Evolutionary conservation across 2,113 vertebrate genomes (phyloP).

Genomic region (Elaphurus davidianus): DNA sequence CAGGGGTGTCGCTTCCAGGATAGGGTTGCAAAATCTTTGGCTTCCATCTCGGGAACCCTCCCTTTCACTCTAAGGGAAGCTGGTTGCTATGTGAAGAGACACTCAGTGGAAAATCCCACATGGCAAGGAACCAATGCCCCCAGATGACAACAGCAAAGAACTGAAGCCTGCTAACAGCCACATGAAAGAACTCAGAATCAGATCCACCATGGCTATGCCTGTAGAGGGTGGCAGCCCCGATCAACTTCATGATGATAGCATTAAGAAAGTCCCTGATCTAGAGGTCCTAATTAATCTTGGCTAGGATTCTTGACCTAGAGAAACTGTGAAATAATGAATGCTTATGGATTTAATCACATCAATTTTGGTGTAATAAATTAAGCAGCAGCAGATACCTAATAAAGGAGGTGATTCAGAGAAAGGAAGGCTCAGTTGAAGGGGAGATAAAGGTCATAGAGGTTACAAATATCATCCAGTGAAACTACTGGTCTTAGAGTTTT

Average conservation of each 20-base stretch:
- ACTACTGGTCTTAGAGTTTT: not conserved
- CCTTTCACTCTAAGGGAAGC: not conserved
- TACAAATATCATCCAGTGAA: not conserved
- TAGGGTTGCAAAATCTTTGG: not conserved
- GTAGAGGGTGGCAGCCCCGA: not conserved
- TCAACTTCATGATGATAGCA: not conserved
- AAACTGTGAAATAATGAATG: not conserved
- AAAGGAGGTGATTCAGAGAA: not conserved
- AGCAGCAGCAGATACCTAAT: not conserved
- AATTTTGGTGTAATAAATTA: not conserved
- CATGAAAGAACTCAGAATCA: not conserved
- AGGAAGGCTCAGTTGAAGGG: not conserved
- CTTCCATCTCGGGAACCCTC: not conserved
- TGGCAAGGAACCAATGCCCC: not conserved
- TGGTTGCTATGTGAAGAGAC: not conserved
- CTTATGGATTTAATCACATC: not conserved
- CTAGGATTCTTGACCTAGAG: not conserved
- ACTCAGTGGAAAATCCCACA: not conserved
- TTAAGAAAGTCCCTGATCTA: not conserved
- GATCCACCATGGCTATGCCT: not conserved
- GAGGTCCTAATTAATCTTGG: accelerated
- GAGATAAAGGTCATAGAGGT: not conserved
- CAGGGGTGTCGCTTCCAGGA: not conserved
- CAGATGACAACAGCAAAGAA: not conserved
- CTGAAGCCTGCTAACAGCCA: not conserved